Base-by-base conservation (phyloP, 2,113 vertebrate species). In the Dipodomys ordii region DNA sequence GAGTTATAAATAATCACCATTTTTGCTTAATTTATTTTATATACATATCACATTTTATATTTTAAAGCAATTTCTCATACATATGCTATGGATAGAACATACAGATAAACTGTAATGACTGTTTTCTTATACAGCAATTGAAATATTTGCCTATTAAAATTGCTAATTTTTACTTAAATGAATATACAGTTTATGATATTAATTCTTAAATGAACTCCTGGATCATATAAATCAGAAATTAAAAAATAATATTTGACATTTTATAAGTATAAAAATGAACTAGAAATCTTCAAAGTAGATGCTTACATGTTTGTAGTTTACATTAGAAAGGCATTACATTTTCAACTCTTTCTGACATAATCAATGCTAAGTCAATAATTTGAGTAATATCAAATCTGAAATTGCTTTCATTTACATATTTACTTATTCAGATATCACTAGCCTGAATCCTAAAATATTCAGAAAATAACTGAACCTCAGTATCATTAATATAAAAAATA, bases 201-300 rank as follows among this genome's bases (percentile, higher is more conserved):
- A 6, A 44, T 90, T 94, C 78, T 65, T 77, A 72, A 83, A 68
- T 44, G 13, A 1, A 1, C 20, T 67, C 4, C 27, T 79, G 87
- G 71, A 74, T 28, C 90, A 88, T 84, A 90, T 90, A 72, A 83
- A 78, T 72, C 1, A 71, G 28, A 53, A 65, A 72, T 23, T 88
- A 18, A 53, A 90, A 64, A 82, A 68, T 83, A 32, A 92, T 74
- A 64, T 90, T 20, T 78, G 0, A 16, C 18, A 44, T 64, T 68
- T 72, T 78, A 0, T 69, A 30, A 92, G 80, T 35, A 27, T 69
- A 68, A 35, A 90, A 79, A 22, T 57, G 46, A 82, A 90, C 23
- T 74, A 27, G 15, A 79, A 32, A 64, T 69, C 15, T 64, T 23
- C 30, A 68, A 73, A 53, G 28, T 78, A 80, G 62, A 46, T 80